Evolutionary conservation across 2,797 vertebrate species (phyloP).

Genomic region (Dicrostonyx torquatus): DNA sequence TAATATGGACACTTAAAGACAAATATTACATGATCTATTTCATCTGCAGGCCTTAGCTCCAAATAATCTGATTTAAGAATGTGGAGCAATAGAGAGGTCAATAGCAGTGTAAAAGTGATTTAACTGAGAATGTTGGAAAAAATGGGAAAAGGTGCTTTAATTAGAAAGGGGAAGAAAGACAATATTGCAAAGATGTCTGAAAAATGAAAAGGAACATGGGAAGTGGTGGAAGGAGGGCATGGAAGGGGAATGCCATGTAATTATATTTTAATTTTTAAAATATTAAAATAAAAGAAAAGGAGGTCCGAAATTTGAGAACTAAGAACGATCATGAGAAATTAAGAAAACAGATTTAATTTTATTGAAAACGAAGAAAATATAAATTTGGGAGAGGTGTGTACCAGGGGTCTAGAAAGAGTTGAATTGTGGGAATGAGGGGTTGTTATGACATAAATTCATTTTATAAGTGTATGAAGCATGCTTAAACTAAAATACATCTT

Average conservation of each 20-base stretch:
- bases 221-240: neutral
- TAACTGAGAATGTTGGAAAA: neutral
- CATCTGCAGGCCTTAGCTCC: neutral
- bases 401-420: neutral
- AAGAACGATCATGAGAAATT: neutral
- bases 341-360: neutral
- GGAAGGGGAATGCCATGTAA: neutral
- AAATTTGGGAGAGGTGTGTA: neutral
- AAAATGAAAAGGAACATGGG: neutral
- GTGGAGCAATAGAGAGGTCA: neutral
- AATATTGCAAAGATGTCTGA: neutral
- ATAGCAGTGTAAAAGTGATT: neutral
- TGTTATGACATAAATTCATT: neutral
- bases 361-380: neutral
- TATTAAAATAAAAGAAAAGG: neutral
- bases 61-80: neutral
- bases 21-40: neutral
- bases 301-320: neutral
- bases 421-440: neutral
- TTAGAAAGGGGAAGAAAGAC: neutral
- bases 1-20: neutral
- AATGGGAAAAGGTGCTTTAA: neutral
- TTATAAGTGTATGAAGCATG: neutral
- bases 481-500: neutral
- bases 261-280: neutral